These are phyloP conservation scores for Chaetura pelagica DNA, from an alignment of 2,113 vertebrate species.

Conservation along the genomic window DNA sequence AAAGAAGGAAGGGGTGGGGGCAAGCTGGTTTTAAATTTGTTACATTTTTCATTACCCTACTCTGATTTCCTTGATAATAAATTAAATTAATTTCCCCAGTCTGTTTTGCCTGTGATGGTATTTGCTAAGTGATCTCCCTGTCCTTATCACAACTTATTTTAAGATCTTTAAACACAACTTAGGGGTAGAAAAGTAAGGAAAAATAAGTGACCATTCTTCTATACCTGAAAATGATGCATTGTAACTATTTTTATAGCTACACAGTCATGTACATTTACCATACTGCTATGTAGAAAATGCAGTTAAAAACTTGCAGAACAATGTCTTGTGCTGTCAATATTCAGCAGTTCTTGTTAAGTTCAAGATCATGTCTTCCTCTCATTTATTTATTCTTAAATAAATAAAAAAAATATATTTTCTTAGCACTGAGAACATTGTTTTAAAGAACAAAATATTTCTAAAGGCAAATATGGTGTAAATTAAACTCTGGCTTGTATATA, in stretches of 20 bases:
- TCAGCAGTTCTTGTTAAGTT: neutral
- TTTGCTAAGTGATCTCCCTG: no score
- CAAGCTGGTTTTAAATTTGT: neutral
- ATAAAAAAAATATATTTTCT: neutral
- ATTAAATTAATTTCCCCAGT: neutral
- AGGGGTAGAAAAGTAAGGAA: neutral
- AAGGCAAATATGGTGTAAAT: neutral
- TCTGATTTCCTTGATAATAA: neutral
- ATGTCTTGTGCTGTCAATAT: neutral
- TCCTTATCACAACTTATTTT: neutral
- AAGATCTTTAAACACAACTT: neutral
- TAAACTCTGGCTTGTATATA: neutral
- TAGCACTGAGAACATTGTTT: neutral
- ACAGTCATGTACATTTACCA: neutral
- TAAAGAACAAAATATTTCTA: neutral
- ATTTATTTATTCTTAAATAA: neutral
- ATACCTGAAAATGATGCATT: neutral
- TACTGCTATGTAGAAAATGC: neutral
- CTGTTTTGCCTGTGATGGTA: neutral
- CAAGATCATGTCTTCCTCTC: neutral
- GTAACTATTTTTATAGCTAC: neutral
- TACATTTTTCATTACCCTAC: neutral
- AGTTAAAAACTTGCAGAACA: neutral
- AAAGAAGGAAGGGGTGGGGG: neutral
- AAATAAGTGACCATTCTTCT: neutral